Evolutionary conservation across 2,797 vertebrate genomes (phyloP).

Genomic region (Agapornis canus): DNA sequence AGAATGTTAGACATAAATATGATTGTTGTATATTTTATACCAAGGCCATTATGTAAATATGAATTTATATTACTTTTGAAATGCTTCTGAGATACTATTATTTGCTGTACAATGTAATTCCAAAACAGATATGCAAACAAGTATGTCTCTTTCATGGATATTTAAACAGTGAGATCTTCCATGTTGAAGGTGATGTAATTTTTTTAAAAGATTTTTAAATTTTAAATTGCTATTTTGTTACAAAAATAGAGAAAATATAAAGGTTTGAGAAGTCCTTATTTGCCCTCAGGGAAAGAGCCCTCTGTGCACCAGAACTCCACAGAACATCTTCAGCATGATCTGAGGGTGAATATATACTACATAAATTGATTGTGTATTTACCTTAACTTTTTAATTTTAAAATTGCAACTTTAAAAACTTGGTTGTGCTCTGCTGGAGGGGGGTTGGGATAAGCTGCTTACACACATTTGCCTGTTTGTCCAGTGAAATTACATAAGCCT

Average conservation of each 20-base stretch:
- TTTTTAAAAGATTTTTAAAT: constrained; percentile 82
- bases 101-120: constrained; percentile 79
- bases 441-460: constrained; percentile 78
- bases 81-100: constrained; percentile 81
- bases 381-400: constrained; percentile 83
- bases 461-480: constrained; percentile 77
- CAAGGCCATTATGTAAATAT: constrained; percentile 80
- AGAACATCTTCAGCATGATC: constrained; percentile 82
- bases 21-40: constrained; percentile 81
- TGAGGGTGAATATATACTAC: constrained; percentile 83
- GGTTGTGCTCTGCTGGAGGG: constrained; percentile 82
- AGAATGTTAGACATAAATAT: constrained; percentile 77
- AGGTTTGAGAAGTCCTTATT: constrained; percentile 81
- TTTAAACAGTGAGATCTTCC: constrained; percentile 84
- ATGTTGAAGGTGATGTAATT: constrained; percentile 80
- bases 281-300: constrained; percentile 87
- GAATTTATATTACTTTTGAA: constrained; percentile 80
- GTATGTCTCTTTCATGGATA: constrained; percentile 80
- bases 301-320: constrained; percentile 85
- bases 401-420: constrained; percentile 77
- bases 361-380: constrained; percentile 84
- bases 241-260: constrained; percentile 83
- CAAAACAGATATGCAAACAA: constrained; percentile 81
- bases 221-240: constrained; percentile 85
- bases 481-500: constrained; percentile 73